Conservation (phyloP, 2,888 invertebrate species). For the Cephus sareptanus region DNA sequence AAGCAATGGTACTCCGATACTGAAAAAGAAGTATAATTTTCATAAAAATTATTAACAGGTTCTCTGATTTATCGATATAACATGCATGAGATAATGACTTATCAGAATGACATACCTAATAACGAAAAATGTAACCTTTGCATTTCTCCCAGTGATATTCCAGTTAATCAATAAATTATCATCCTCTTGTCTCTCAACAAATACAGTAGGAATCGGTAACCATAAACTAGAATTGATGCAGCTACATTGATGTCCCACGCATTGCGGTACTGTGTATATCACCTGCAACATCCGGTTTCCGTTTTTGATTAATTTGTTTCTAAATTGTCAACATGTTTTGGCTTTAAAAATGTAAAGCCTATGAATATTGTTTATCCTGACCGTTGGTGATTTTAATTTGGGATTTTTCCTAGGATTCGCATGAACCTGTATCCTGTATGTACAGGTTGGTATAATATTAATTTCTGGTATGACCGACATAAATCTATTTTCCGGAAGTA, state of each 20-base stretch:
- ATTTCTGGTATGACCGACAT: slow-evolving; percentile 45
- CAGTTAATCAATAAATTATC: slow-evolving; percentile 41
- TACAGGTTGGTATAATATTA: slow-evolving; percentile 47
- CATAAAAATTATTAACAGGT: not conserved
- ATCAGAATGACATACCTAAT: slow-evolving; percentile 36
- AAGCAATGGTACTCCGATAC: slow-evolving; percentile 49
- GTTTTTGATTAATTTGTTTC: not conserved
- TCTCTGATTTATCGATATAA: not conserved
- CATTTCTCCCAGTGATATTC: slow-evolving; percentile 28
- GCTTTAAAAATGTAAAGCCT: not conserved
- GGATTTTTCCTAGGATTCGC: slow-evolving; percentile 51
- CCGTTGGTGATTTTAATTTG: slow-evolving; percentile 17
- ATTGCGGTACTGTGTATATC: slow-evolving; percentile 51
- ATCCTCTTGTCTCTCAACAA: slow-evolving; percentile 21
- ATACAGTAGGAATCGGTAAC: slow-evolving; percentile 43
- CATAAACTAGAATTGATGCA: slow-evolving; percentile 36
- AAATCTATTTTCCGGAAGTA: slow-evolving; percentile 47
- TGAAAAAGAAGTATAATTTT: slow-evolving; percentile 26
- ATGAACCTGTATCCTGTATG: slow-evolving; percentile 50
- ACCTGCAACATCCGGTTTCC: slow-evolving; percentile 33
- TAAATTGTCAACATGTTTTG: not conserved
- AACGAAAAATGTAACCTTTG: slow-evolving; percentile 35
- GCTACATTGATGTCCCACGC: slow-evolving; percentile 47
- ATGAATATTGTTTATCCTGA: not conserved
- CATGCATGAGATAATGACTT: not conserved